A percentile compares a stretch with the other conserved stretches of the same genome.
Conservation (phyloP, 2,888 invertebrate genomes). For the Andrena bucephala region DNA sequence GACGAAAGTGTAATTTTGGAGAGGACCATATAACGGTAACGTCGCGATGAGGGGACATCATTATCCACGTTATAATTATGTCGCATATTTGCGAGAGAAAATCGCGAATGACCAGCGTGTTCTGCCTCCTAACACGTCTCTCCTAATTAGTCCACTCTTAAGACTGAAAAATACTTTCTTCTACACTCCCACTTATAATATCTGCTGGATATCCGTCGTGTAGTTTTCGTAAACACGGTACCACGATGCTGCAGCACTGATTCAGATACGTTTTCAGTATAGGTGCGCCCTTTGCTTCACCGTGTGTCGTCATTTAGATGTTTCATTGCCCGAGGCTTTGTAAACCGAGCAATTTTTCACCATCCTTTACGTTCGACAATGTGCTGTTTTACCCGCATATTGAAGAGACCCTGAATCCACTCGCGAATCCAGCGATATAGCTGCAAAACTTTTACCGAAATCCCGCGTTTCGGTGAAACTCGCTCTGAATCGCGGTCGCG, state of each 20-base stretch:
- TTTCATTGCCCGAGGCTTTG: slow-evolving; percentile 1
- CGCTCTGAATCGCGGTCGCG: neutral
- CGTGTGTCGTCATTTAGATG: neutral
- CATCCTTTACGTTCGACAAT: neutral
- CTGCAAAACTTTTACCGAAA: neutral
- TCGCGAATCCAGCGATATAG: neutral
- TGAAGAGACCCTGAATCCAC: neutral
- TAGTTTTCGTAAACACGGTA: neutral
- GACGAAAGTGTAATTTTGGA: slow-evolving; percentile 60
- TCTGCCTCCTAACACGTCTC: slow-evolving; percentile 18
- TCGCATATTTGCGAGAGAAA: slow-evolving; percentile 56
- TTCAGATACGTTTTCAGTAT: slow-evolving; percentile 12
- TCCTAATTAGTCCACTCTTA: slow-evolving; percentile 30
- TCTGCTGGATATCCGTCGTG: neutral
- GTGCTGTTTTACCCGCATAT: neutral
- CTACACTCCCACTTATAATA: neutral
- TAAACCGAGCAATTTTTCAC: neutral
- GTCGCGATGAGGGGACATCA: slow-evolving; percentile 51
- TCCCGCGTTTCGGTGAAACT: neutral
- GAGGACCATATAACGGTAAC: slow-evolving; percentile 39
- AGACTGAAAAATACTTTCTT: too few relatives aligned
- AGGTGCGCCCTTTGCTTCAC: neutral
- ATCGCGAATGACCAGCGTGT: slow-evolving; percentile 29
- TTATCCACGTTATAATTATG: slow-evolving; percentile 69
- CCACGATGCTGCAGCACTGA: neutral